Evolutionary conservation across 2,797 vertebrate genomes (phyloP).

Genomic region (Otus scops): DNA sequence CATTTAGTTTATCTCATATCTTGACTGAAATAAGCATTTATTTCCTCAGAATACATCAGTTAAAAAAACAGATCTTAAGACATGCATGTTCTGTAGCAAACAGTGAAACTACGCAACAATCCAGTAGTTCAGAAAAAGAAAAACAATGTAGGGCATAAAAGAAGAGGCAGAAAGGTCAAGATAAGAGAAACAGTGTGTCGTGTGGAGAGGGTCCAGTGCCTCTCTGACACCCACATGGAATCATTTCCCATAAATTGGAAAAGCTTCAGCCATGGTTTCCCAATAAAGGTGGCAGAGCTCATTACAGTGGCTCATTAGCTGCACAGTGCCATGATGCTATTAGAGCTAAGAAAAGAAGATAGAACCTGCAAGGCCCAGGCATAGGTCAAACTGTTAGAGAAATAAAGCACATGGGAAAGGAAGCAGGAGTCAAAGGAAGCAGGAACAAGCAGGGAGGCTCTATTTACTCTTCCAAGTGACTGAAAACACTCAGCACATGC

Average conservation of each 20-base stretch:
- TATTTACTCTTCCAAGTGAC: constrained; percentile 22
- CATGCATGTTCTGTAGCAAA: not conserved
- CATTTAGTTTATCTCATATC: not conserved
- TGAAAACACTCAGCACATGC: not conserved
- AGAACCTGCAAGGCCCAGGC: not conserved
- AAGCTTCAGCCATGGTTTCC: not conserved
- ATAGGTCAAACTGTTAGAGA: constrained; percentile 7
- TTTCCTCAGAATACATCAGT: not conserved
- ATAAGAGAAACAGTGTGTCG: not conserved
- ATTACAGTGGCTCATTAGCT: not conserved
- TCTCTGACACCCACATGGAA: not conserved
- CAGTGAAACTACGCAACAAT: not conserved
- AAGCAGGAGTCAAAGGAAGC: constrained; percentile 22
- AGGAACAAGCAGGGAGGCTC: not conserved
- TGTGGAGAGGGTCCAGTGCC: not conserved
- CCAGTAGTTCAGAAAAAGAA: not conserved
- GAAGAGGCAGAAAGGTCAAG: not conserved
- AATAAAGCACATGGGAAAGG: constrained; percentile 45
- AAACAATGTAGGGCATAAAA: not conserved
- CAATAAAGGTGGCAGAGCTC: not conserved
- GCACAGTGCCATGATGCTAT: rapidly evolving
- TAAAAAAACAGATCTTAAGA: not conserved
- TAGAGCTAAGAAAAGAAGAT: not conserved
- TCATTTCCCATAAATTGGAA: not conserved
- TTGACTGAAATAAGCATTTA: not conserved